Conservation (phyloP, 2,113 vertebrate species). For the Zosterops japonicus region DNA sequence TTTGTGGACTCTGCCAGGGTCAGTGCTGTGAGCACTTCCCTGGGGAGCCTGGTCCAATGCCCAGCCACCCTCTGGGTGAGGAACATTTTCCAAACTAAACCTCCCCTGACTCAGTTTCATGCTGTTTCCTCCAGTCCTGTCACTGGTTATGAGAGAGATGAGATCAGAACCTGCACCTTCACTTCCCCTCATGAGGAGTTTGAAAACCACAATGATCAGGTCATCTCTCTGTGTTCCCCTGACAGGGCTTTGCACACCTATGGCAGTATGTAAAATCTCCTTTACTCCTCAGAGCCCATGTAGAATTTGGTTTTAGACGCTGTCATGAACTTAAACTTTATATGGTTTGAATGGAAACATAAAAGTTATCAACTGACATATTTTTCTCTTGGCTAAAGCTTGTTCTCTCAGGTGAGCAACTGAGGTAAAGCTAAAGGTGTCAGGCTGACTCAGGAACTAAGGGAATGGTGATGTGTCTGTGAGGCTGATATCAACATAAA, state of each 20-base stretch:
- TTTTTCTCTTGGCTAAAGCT: neutral
- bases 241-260: neutral
- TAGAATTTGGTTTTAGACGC: neutral
- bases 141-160: neutral
- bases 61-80: neutral
- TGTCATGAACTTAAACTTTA: neutral
- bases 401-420: neutral
- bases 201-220: neutral
- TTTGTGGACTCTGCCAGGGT: neutral
- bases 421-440: neutral
- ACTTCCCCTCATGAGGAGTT: rapidly evolving
- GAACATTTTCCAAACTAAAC: neutral
- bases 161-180: neutral
- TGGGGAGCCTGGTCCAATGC: neutral
- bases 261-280: neutral
- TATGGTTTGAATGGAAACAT: neutral
- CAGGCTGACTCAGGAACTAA: neutral
- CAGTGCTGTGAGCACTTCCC: neutral
- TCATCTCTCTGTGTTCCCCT: neutral
- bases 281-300: neutral
- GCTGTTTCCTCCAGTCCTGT: neutral
- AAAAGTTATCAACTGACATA: neutral
- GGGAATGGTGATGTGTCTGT: neutral
- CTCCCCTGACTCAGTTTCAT: neutral
- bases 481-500: neutral